These are phyloP conservation scores for Setipinna tenuifilis DNA, from an alignment of 2,797 vertebrate species.

Conservation along the genomic window DNA sequence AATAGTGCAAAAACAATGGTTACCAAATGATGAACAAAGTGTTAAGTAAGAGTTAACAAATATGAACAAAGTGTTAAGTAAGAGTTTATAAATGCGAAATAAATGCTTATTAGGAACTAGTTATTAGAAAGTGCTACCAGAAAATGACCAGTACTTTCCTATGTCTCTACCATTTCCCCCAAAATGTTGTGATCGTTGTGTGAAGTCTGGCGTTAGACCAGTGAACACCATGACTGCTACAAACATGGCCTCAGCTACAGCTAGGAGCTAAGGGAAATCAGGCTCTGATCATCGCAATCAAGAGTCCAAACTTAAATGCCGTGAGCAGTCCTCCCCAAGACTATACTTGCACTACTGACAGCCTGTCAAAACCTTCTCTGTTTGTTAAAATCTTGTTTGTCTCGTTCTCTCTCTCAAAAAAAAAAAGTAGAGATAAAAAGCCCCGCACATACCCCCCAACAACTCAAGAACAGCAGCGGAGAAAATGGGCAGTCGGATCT, in stretches of 20 bases:
- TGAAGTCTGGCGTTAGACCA: background rate
- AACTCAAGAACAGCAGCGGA: background rate
- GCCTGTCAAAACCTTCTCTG: slow-evolving; percentile 27
- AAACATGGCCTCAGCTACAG: background rate
- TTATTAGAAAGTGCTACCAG: too few species aligned
- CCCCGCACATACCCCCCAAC: slow-evolving; percentile 28
- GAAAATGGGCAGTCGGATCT: slow-evolving; percentile 49
- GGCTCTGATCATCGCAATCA: background rate
- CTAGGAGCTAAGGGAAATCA: slow-evolving; percentile 3
- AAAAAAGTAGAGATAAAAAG: slow-evolving; percentile 1
- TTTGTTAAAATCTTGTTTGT: slow-evolving; percentile 27
- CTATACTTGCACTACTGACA: background rate
- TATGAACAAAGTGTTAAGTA: too few species aligned
- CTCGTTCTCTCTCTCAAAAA: background rate
- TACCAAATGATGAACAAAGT: too few species aligned
- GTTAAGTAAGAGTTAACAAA: too few species aligned
- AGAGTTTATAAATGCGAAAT: too few species aligned
- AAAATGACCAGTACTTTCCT: background rate
- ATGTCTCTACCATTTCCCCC: background rate
- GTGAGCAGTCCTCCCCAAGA: background rate
- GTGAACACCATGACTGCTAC: background rate
- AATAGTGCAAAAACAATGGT: too few species aligned
- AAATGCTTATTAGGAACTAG: too few species aligned
- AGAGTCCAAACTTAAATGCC: background rate
- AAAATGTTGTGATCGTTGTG: background rate